phyloP scores from a whole-genome alignment of 2,797 vertebrate species.

The Percopsis omiscomaycus region DNA sequence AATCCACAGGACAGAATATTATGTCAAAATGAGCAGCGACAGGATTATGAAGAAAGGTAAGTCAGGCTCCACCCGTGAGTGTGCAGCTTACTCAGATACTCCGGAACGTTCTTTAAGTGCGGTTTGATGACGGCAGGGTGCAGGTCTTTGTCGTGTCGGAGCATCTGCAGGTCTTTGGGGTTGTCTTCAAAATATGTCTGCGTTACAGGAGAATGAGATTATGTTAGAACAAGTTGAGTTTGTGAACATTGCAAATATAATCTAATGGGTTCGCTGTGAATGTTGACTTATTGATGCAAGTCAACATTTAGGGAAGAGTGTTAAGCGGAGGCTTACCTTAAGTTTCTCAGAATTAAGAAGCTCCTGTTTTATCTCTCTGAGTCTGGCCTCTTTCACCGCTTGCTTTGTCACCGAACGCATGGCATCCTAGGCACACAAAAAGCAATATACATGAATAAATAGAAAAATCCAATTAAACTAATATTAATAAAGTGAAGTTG shows the following conservation, averaged over 20 bases:
- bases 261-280: not conserved
- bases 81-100: constrained; percentile 84
- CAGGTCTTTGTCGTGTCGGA: constrained; percentile 88
- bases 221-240: not conserved
- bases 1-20: not conserved
- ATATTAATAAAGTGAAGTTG: not conserved
- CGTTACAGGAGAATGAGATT: constrained; percentile 3
- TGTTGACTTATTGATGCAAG: too few relatives aligned
- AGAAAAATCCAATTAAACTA: not conserved
- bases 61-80: not conserved
- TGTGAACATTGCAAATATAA: not conserved
- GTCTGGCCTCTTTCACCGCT: constrained; percentile 86
- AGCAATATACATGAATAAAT: too few relatives aligned
- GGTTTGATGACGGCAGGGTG: constrained; percentile 90
- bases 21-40: too few relatives aligned
- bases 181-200: constrained; percentile 95
- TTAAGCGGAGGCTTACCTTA: constrained; percentile 74
- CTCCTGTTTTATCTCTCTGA: constrained; percentile 94
- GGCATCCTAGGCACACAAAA: constrained; percentile 78
- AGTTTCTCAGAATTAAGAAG: constrained; percentile 91
- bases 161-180: constrained; percentile 87
- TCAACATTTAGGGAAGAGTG: too few relatives aligned
- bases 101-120: constrained; percentile 87
- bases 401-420: constrained; percentile 95
- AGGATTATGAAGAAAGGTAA: not conserved